phyloP scores from a whole-genome alignment of 64 coral and sea anemone species.

The Dendronephthya gigantea region DNA sequence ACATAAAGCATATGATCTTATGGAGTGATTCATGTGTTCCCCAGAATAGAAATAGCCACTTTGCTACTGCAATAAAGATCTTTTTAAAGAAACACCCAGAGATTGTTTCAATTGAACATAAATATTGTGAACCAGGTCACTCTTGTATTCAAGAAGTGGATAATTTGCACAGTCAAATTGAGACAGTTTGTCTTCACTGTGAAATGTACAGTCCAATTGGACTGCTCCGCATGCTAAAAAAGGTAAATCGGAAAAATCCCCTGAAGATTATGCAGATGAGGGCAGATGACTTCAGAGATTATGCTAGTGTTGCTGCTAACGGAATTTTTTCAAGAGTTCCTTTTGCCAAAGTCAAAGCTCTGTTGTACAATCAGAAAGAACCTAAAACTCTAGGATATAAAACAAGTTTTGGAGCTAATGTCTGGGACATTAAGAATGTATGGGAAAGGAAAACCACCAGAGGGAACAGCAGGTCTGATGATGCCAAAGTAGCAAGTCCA shows the following conservation, averaged over 20 bases:
- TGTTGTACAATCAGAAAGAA: neutral
- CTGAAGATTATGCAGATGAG: neutral
- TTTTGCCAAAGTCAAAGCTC: neutral
- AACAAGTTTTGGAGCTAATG: too few relatives aligned
- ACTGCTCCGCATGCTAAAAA: neutral
- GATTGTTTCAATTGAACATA: neutral
- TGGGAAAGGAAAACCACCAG: too few relatives aligned
- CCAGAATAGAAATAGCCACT: neutral
- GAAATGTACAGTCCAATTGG: conserved; percentile 6
- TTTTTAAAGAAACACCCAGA: neutral
- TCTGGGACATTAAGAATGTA: too few relatives aligned
- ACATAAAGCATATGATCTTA: neutral
- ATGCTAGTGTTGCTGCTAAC: neutral
- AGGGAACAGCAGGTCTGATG: too few relatives aligned
- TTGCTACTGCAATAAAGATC: conserved; percentile 11
- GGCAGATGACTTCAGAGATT: neutral
- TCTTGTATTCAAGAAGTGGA: conserved; percentile 10
- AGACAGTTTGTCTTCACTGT: neutral
- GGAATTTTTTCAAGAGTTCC: neutral
- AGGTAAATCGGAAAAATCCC: neutral
- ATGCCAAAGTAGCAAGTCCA: too few relatives aligned
- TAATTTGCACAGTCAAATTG: neutral
- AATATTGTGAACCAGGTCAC: conserved; percentile 14
- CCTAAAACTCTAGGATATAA: neutral
- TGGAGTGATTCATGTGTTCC: conserved; percentile 15